phyloP scores from a whole-genome alignment of 30 jellyfish, hydroid and myxozoan genomes.

The Hydractinia symbiolongicarpus region DNA sequence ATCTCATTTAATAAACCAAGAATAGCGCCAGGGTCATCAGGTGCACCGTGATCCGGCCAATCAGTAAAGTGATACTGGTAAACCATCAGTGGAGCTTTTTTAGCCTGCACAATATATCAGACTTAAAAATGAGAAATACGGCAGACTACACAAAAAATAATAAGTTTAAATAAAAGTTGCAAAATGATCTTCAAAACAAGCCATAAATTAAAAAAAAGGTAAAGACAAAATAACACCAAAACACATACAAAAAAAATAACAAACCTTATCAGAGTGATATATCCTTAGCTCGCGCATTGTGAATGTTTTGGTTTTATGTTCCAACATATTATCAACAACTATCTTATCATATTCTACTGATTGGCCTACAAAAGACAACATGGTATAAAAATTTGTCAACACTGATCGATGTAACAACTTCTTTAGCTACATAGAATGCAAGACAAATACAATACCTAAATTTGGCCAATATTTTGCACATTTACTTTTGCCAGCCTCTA shows the following conservation, averaged over 20 bases:
- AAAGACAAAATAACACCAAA: neutral
- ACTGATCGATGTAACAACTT: neutral
- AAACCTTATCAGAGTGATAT: constrained; percentile 51
- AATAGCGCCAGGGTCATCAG: constrained; percentile 55
- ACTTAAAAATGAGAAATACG: neutral
- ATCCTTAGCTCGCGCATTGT: constrained; percentile 65
- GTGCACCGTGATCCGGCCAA: constrained; percentile 99
- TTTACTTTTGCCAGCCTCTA: constrained; percentile 81
- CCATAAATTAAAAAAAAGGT: no score
- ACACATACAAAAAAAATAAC: neutral
- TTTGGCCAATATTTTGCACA: constrained; percentile 96
- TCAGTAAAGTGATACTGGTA: constrained; percentile 75
- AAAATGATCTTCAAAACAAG: no score
- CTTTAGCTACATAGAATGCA: no score
- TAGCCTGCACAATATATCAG: constrained; percentile 25
- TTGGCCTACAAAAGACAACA: constrained; percentile 27
- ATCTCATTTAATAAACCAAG: constrained; percentile 75
- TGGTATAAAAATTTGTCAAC: no score
- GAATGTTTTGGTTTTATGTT: constrained; percentile 48
- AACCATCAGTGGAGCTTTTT: constrained; percentile 74
- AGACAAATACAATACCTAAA: constrained; percentile 12
- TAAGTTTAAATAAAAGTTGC: no score
- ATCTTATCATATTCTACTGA: constrained; percentile 67
- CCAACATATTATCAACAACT: constrained; percentile 71
- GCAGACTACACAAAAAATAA: neutral